Evolutionary conservation across 2,113 vertebrate species (phyloP).

Genomic region (Paramormyrops kingsleyae): DNA sequence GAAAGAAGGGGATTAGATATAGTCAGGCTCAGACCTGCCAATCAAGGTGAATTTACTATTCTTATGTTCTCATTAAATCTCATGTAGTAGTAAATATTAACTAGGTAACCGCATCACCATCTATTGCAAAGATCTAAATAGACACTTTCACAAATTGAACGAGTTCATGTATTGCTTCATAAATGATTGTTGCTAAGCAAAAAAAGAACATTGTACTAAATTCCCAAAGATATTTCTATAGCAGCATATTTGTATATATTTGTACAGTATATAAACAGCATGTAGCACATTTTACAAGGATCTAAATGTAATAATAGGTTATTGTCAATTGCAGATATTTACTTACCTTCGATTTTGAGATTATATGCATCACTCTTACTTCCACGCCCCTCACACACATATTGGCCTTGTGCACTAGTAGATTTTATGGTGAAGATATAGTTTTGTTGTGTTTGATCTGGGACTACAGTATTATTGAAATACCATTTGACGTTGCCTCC

Average conservation of each 20-base stretch:
- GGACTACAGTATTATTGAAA: not conserved
- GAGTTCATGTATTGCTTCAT: too few species aligned
- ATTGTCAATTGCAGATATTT: not conserved
- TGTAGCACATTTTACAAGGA: not conserved
- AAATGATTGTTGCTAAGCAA: not conserved
- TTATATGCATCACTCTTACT: too few species aligned
- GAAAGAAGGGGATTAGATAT: too few species aligned
- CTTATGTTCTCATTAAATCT: too few species aligned
- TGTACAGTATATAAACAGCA: too few species aligned
- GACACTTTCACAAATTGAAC: too few species aligned
- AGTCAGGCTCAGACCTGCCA: too few species aligned
- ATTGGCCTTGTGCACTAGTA: not conserved
- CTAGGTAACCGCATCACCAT: too few species aligned
- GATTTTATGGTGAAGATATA: not conserved
- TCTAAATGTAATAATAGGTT: not conserved
- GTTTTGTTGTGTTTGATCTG: not conserved
- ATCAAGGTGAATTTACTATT: too few species aligned
- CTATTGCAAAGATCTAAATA: too few species aligned
- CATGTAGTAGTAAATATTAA: too few species aligned
- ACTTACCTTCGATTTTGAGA: not conserved
- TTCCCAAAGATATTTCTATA: not conserved
- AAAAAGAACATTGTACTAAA: not conserved
- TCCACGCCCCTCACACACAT: not conserved
- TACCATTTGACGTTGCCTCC: not conserved
- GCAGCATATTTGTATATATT: not conserved